Conservation (phyloP, 2,888 invertebrate species). For the Cactoblastis cactorum region DNA sequence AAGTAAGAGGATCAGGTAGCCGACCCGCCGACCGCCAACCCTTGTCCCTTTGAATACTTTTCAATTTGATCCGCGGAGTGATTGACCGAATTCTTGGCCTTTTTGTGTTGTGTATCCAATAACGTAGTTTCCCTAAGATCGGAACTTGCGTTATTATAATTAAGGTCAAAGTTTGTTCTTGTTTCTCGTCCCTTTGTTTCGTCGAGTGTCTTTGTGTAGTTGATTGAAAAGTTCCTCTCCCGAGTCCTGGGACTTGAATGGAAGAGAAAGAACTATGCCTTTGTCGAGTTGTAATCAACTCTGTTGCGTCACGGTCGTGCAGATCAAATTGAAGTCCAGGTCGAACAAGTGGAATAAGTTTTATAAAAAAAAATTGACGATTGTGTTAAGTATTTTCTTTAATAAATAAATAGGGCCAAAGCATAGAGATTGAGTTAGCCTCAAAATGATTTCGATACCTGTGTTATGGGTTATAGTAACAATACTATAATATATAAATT, state of each 20-base stretch:
- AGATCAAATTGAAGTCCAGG: neutral
- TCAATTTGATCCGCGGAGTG: slow-evolving; percentile 36
- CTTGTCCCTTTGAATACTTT: slow-evolving; percentile 34
- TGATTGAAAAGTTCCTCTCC: neutral
- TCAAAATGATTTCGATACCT: too few relatives aligned
- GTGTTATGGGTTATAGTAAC: too few relatives aligned
- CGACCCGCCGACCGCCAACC: slow-evolving; percentile 17
- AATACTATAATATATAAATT: too few relatives aligned
- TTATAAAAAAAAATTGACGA: too few relatives aligned
- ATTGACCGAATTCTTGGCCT: slow-evolving; percentile 14
- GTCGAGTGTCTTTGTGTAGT: neutral
- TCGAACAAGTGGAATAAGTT: neutral
- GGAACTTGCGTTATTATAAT: neutral
- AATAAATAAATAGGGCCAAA: too few relatives aligned
- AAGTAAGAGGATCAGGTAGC: slow-evolving; percentile 30
- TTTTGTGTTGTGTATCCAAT: slow-evolving; percentile 9
- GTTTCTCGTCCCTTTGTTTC: neutral
- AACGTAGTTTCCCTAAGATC: slow-evolving; percentile 1
- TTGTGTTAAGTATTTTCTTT: too few relatives aligned
- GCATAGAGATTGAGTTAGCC: too few relatives aligned
- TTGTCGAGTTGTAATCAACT: neutral
- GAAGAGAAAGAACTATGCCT: neutral
- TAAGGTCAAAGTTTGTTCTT: neutral
- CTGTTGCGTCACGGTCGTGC: neutral
- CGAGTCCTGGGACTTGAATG: neutral